Base-by-base conservation (phyloP, 2,113 vertebrate genomes). In the Xiphophorus couchianus region DNA sequence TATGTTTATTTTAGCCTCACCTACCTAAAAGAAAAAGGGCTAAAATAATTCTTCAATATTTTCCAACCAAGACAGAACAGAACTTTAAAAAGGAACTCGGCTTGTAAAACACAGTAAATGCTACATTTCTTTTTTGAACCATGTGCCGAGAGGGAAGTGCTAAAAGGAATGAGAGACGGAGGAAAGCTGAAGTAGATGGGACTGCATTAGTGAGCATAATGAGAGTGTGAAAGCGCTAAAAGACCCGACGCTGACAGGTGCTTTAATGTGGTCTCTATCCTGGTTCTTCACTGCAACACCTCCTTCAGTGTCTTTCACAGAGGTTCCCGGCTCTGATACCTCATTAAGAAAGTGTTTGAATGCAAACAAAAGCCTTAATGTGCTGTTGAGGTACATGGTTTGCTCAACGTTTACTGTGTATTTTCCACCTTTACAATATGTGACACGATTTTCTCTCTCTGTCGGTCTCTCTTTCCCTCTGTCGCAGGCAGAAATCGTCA, bases 401-500 rank as follows among this genome's bases (percentile, higher is more conserved):
- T 62, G 65, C 71, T 64, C 27, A 3, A 68, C 35, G 66, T 77
- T 90, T 66, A 68, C 62, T 90, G 80, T 84, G 84, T 83, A 27
- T 69, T 82, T 78, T 75, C 77, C 69, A 69, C 71, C 73, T 39
- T 58, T 69, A 76, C 67, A 10, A 17, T 74, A 73, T 76, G 77
- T 13, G 5, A 78, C 74, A 39, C 60, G 60, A 78, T 85, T 68
- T 37, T 74, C 69, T 72, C 66, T 80, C 80, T 76, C 75, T 81
- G 71, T 81, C 76, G 77, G 72, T 83, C 69, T 48, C 42, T 71
- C 37, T 82, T 61, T 37, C 31, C 68, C 31, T 79, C 65, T 68
- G 17, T 90, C 73, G 27, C 88, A 98, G 96, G 96, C 96, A 0
- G 97, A 98, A 95, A 97, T 99, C 19, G 97, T 97, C 84, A 98